These are phyloP conservation scores for Rhimphoctona megacephalus DNA, from an alignment of 2,888 invertebrate species.

Conservation along the genomic window DNA sequence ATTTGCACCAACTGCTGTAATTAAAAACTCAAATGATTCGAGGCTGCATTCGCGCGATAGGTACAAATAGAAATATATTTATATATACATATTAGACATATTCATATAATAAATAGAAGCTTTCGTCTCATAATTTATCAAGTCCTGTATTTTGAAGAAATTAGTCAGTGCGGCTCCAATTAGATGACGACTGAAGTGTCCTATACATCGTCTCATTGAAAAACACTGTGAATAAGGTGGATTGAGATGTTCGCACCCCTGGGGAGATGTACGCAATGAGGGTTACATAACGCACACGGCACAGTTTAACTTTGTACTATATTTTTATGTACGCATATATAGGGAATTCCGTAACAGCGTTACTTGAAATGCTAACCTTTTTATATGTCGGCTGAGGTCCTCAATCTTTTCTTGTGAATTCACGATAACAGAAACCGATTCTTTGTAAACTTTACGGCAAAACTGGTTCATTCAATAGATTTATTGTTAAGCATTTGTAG, in stretches of 20 bases:
- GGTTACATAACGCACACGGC: conserved; percentile 23
- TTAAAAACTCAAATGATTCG: conserved; percentile 43
- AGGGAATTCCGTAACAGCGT: conserved; percentile 2
- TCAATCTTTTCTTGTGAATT: neutral
- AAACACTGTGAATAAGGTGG: conserved; percentile 49
- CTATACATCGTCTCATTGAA: conserved; percentile 45
- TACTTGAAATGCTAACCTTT: neutral
- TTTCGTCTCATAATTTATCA: conserved; percentile 29
- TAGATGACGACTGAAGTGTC: conserved; percentile 52
- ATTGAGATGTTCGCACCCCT: conserved; percentile 45
- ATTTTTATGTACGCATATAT: conserved; percentile 6
- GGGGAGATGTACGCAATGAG: conserved; percentile 27
- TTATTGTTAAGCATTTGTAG: neutral
- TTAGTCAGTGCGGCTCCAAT: conserved; percentile 61
- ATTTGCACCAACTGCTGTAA: conserved; percentile 12
- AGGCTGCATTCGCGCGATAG: neutral
- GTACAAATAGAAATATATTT: neutral
- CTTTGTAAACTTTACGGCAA: neutral
- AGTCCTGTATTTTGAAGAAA: conserved; percentile 48
- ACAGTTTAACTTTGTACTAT: conserved; percentile 29
- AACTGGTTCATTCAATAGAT: neutral
- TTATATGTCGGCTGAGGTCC: neutral
- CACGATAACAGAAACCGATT: neutral
- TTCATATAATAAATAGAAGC: conserved; percentile 4
- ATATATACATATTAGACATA: neutral